These are phyloP conservation scores for Dolichotis patagonum DNA, from an alignment of 2,113 vertebrate genomes.

Conservation along the genomic window DNA sequence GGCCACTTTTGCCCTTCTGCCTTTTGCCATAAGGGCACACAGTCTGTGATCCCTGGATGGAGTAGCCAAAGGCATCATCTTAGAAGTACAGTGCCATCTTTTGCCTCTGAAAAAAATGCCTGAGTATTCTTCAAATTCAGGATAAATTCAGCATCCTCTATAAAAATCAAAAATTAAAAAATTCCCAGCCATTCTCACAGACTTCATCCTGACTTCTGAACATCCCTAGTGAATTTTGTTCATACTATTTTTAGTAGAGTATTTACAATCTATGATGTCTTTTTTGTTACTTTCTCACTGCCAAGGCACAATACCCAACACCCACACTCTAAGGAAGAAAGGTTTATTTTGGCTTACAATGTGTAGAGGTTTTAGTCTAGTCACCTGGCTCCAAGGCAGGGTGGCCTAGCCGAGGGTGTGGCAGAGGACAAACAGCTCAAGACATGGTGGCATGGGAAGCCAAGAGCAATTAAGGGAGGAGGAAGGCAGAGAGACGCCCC, in stretches of 20 bases:
- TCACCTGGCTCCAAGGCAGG: too few relatives aligned
- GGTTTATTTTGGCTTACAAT: not conserved
- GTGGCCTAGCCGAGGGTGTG: too few relatives aligned
- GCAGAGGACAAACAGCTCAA: too few relatives aligned
- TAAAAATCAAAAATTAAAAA: not conserved
- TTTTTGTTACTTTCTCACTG: not conserved
- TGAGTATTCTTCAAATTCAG: not conserved
- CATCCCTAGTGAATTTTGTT: not conserved
- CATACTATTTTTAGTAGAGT: not conserved
- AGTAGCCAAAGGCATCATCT: not conserved
- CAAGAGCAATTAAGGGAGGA: too few relatives aligned
- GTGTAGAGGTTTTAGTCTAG: not conserved
- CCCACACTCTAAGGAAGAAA: not conserved
- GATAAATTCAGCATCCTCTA: not conserved
- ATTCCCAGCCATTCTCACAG: not conserved
- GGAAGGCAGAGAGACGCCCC: too few relatives aligned
- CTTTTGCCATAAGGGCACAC: not conserved
- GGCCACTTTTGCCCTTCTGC: not conserved
- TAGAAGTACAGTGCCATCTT: not conserved
- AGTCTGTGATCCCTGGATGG: not conserved
- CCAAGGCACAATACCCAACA: not conserved
- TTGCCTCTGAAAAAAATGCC: not conserved
- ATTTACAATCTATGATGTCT: not conserved
- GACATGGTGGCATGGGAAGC: too few relatives aligned
- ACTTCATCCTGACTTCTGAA: not conserved